A percentile compares a stretch with the other conserved stretches of the same genome.
Evolutionary conservation across 2,113 vertebrate species (phyloP).

Genomic region (Otolemur garnettii): DNA sequence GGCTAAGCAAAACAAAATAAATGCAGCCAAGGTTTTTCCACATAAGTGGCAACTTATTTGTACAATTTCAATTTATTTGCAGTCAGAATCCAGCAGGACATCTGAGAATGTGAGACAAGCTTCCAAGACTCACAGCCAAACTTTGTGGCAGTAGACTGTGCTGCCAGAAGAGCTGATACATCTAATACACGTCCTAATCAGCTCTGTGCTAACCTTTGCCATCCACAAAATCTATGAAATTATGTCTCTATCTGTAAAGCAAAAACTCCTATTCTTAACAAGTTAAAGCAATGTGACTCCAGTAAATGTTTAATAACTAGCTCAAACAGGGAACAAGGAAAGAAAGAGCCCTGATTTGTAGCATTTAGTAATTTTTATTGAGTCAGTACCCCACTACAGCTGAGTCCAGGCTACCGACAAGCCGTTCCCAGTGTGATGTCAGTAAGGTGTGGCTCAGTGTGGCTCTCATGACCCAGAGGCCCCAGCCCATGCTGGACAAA

Average conservation of each 20-base stretch:
- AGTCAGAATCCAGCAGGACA: background rate
- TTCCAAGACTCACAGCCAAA: slow-evolving; percentile 47
- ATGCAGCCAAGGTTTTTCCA: background rate
- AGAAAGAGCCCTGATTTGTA: background rate
- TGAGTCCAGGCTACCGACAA: background rate
- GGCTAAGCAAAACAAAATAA: too few species aligned
- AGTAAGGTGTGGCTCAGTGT: background rate
- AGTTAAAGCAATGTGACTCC: background rate
- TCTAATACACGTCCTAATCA: background rate
- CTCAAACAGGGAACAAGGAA: background rate
- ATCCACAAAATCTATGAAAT: background rate
- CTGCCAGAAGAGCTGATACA: background rate
- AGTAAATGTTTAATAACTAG: slow-evolving; percentile 8
- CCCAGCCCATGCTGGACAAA: background rate
- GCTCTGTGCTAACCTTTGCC: background rate
- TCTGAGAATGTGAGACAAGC: background rate
- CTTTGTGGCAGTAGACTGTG: background rate
- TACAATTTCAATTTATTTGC: slow-evolving; percentile 34
- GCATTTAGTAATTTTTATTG: background rate
- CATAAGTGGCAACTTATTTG: background rate
- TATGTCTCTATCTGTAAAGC: background rate
- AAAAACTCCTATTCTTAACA: background rate
- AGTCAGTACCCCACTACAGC: background rate
- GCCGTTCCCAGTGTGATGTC: background rate
- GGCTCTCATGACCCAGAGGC: background rate